Percentiles rank a stretch among this genome's conserved stretches.
These are phyloP conservation scores for Ruditapes philippinarum DNA, from an alignment of 1,140 invertebrate species.

Conservation along the genomic window DNA sequence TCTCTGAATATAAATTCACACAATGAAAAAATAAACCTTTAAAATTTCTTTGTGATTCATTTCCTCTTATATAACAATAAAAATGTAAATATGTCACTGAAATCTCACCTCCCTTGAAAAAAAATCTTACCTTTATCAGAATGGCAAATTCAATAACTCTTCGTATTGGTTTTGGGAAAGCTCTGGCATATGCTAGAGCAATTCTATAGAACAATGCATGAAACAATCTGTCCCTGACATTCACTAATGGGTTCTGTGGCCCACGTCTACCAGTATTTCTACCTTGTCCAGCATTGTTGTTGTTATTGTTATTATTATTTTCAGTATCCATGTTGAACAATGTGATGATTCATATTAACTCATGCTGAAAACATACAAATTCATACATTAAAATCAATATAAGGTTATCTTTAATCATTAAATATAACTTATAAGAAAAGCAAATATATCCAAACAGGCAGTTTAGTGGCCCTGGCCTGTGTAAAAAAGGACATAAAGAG, in stretches of 20 bases:
- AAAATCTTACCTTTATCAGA: conserved; percentile 91
- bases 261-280: conserved; percentile 38
- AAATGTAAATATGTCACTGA: too few species aligned
- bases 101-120: too few species aligned
- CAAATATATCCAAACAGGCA: too few species aligned
- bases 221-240: conserved; percentile 96
- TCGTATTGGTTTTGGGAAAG: conserved; percentile 94
- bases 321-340: conserved; percentile 29
- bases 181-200: conserved; percentile 95
- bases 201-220: conserved; percentile 97
- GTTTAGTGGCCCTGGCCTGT: too few species aligned
- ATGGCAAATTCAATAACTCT: conserved; percentile 96
- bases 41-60: too few species aligned
- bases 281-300: conserved; percentile 40
- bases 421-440: too few species aligned
- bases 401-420: too few species aligned
- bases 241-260: conserved; percentile 82
- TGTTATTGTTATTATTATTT: conserved; percentile 66
- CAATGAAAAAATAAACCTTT: too few species aligned
- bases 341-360: not conserved
- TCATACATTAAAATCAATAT: too few species aligned
- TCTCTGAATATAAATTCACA: too few species aligned
- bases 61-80: too few species aligned
- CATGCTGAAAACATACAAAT: not conserved
- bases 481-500: too few species aligned